Base-by-base conservation (phyloP, 2,113 vertebrate genomes). In the Oxyura jamaicensis region DNA sequence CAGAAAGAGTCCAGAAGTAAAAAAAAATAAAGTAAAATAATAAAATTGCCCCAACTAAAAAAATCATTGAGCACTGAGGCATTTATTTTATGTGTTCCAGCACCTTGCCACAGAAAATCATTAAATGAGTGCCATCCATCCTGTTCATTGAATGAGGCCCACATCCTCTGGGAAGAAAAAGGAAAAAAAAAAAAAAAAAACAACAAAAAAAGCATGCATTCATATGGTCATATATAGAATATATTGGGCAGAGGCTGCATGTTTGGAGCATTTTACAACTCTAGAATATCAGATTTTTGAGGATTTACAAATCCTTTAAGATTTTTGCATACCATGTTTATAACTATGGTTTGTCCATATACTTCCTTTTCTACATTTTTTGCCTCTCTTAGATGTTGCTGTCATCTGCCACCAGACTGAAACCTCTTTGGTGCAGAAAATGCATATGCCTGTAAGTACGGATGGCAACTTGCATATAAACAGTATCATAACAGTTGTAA, bases 91-190 rank as follows among this genome's bases (percentile, higher is more conserved):
- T 31, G 69, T 78, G 28, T 69, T 90, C 62, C 33, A 91, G 36
- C 42, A 90, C 36, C 79, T 48, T 50, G 36, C 85, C 90, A 93
- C 28, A 83, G 75, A 83, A 74, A 93, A 67, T 93, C 73, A 67
- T 67, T 71, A 71, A n/a, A 19, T 68, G 79, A 63, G 74, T 83
- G 59, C 68, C 91, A 82, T 36, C 56, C 82, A 59, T 86, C 89
- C 83, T 88, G 72, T 48, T 88, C 46, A 46, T 26, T 65, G 80
- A 84, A 81, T 65, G 53, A 90, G 83, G 46, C 56, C 80, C 83
- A 52, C 58, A 65, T 68, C 56, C 42, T 72, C 53, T 88, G 52
- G 79, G 81, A 90, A 88, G 78, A 35, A 85, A 91, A 79, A 73
- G 83, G 13, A 41, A 8, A 88, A 91, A 93, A 39, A 36, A 36